Percentiles rank a stretch among this genome's conserved stretches.
Evolutionary conservation across 92 coral and sea anemone species (phyloP).

Genomic region (Epizoanthus fatuus): DNA sequence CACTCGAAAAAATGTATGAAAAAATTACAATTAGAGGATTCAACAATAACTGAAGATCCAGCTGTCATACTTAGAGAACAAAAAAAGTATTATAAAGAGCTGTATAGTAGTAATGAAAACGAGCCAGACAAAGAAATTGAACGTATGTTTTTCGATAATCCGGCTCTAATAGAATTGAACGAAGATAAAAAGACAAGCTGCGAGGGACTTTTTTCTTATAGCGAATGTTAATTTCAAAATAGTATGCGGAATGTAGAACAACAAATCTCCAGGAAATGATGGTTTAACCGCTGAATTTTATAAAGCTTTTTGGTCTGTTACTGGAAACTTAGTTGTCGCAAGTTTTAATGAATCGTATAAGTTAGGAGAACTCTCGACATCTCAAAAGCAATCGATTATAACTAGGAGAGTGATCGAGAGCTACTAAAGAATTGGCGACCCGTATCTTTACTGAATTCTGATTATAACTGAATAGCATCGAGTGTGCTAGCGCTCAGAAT

Average conservation of each 20-base stretch:
- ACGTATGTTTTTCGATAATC: not conserved
- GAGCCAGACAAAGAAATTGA: not conserved
- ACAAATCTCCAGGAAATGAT: conserved; percentile 48
- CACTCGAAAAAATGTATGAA: no score
- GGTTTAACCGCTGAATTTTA: conserved; percentile 48
- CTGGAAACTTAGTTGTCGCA: conserved; percentile 22
- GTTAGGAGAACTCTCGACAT: conserved; percentile 14
- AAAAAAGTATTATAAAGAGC: conserved; percentile 13
- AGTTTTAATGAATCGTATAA: conserved; percentile 25
- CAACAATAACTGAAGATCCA: conserved; percentile 6
- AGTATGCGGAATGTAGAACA: conserved; percentile 5
- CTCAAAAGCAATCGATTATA: conserved; percentile 7
- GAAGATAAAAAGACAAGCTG: not conserved
- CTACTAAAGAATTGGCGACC: conserved; percentile 51
- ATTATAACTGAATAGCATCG: conserved; percentile 41
- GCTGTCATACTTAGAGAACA: not conserved
- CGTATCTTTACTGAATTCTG: conserved; percentile 33
- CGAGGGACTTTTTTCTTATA: not conserved
- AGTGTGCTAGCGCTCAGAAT: conserved; percentile 33
- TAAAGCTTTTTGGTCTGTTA: conserved; percentile 26
- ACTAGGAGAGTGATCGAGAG: conserved; percentile 5
- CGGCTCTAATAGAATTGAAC: not conserved
- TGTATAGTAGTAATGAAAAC: not conserved
- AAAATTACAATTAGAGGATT: not conserved
- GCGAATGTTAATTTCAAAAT: conserved; percentile 8